Evolutionary conservation across 2,888 invertebrate genomes (phyloP), one percentile per base, ranked within the genome.

Genomic region (Tipula helvola): DNA sequence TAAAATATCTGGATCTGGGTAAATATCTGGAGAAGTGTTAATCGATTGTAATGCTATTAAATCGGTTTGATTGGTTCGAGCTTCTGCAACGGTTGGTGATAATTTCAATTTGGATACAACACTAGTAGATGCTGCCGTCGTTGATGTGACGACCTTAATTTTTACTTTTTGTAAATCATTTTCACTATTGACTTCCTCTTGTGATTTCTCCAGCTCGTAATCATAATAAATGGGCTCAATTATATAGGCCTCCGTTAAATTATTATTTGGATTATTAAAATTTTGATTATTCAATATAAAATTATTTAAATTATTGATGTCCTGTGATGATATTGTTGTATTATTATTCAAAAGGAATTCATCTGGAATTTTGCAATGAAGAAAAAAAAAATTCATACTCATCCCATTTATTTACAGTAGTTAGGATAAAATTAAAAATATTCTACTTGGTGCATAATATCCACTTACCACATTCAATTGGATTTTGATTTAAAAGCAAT

Each of bases 1-100:
- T 39, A 84, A 39, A 10, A 16, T 8, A 84, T 84, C 88, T 41
- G 89, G 89, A 87, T 89, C 88, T 18, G 89, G 89, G 87, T 89
- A 89, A 36, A 89, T 88, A 47, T 88, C 88, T 8, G 88, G 88
- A 12, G 52, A 28, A 13, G 36, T 86, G 5, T 84, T 84, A n/a
- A 41, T 5, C 41, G 84, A 13, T 84, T 84, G n/a, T n/a, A 39
- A 8, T 16, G 36, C n/a, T 2, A 84, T 84, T 84, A 84, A n/a
- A 16, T 84, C 84, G 0, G 84, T 84, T 28, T 28, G 28, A 28
- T 71, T 71, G 10, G 71, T 71, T 28, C 71, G 71, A 12, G 71
- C 13, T 12, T 71, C 71, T 3, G 71, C 71, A 71, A 12, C 71
- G n/a, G 84, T 84, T 5, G 36, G 84, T 16, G 41, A 41, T 39